A percentile compares a stretch with the other conserved stretches of the same genome.
These are phyloP conservation scores for Hycleus phaleratus DNA, from an alignment of 1,140 invertebrate genomes.

Conservation along the genomic window DNA sequence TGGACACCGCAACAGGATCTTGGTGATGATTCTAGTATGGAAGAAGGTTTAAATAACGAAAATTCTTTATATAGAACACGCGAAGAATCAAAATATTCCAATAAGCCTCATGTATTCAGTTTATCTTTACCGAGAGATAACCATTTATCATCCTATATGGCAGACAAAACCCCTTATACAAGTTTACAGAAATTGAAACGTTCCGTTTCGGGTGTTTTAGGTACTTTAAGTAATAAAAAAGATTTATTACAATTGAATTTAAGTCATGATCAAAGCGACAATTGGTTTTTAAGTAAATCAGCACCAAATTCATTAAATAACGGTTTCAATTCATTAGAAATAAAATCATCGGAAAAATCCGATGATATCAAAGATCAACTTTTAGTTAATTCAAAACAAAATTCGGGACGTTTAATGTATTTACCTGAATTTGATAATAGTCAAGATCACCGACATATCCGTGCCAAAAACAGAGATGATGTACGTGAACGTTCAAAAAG, in stretches of 20 bases:
- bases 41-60: slow-evolving; percentile 48
- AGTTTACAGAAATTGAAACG: slow-evolving; percentile 59
- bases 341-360: slow-evolving; percentile 16
- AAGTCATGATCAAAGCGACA: slow-evolving; percentile 44
- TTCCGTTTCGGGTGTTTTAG: slow-evolving; percentile 60
- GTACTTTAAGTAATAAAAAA: slow-evolving; percentile 30
- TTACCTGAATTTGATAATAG: slow-evolving; percentile 54
- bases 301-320: slow-evolving; percentile 70
- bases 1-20: slow-evolving; percentile 82
- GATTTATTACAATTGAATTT: slow-evolving; percentile 32
- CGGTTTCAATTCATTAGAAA: slow-evolving; percentile 39
- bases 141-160: slow-evolving; percentile 38
- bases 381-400: slow-evolving; percentile 22
- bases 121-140: slow-evolving; percentile 61
- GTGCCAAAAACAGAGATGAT: slow-evolving; percentile 2
- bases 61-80: slow-evolving; percentile 13
- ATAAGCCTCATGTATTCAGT: slow-evolving; percentile 59
- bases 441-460: slow-evolving; percentile 5
- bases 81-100: slow-evolving; percentile 1
- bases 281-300: slow-evolving; percentile 70
- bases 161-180: slow-evolving; percentile 46
- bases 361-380: slow-evolving; percentile 15
- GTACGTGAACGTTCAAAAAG: slow-evolving; percentile 4
- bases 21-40: slow-evolving; percentile 56
- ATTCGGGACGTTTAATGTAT: slow-evolving; percentile 69